Evolutionary conservation across 2,888 invertebrate species (phyloP), one percentile per base, ranked within the genome.

Genomic region (Selenia dentaria): DNA sequence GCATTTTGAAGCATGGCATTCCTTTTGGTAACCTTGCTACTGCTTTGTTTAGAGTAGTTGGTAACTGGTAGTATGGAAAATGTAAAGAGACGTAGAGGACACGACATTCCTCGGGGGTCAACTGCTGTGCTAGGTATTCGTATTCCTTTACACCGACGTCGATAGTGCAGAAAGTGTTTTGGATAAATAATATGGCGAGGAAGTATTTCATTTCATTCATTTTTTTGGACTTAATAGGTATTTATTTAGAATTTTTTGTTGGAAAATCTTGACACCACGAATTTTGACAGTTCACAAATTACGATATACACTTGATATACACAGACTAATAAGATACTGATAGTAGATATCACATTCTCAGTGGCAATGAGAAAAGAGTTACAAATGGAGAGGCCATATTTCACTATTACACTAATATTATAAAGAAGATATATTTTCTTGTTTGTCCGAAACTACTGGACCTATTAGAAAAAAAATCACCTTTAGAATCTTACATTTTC

Each of bases 41-140:
- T 77, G 60, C 65, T 6, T 16, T 45, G 0, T 41, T 14, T 31
- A 74, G 32, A 34, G 36, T 29, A 0, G 29, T 10, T 41, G 83
- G 80, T 24, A 82, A 64, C 14, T 76, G 61, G 46, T 75, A 74
- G 0, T 72, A 59, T 9, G 53, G 29, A 57, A 91, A 93, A 74
- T 93, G 92, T 39, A 94, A 83, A 6, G 92, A 89, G 9, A 92
- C 92, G 8, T 92, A 83, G 1, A 94, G 79, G 56, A 77, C 76
- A 32, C 91, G 83, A 62, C 94, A 94, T 74, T 94, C 93, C 57
- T 83, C 76, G 6, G 69, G 65, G 35, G 91, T 86, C 53, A 94
- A 71, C 65, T 92, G 92, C 41, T 91, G 86, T 13, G 94, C 91
- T 42, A 94, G 61, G 62, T 93, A 93, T 50, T 64, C 46, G 45